Evolutionary conservation across 2,797 vertebrate species (phyloP).

Genomic region (Limosa lapponica): DNA sequence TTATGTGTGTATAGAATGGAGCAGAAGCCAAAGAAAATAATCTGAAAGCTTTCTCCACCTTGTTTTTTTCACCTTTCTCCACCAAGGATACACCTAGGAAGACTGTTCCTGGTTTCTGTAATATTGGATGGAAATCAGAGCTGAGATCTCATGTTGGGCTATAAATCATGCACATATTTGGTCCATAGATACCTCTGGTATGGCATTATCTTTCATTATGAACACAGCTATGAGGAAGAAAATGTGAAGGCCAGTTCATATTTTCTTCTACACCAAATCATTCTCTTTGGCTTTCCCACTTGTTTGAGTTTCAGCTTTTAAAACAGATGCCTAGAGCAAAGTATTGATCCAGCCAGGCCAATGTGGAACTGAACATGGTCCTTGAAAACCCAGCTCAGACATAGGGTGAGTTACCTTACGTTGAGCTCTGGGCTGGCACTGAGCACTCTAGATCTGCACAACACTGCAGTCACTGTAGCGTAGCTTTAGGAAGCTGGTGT

Average conservation of each 20-base stretch:
- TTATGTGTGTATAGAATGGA: neutral
- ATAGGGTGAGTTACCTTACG: neutral
- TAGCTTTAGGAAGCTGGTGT: neutral
- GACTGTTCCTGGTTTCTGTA: neutral
- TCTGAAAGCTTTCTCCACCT: neutral
- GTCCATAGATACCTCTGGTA: neutral
- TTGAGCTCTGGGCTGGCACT: neutral
- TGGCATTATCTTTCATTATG: neutral
- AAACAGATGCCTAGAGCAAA: neutral
- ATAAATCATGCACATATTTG: neutral
- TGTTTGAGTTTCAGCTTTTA: neutral
- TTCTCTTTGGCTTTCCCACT: neutral
- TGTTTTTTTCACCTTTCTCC: neutral
- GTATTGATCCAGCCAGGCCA: neutral
- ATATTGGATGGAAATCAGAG: neutral
- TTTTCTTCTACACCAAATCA: neutral
- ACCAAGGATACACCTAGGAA: neutral
- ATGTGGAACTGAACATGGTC: neutral
- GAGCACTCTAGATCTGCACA: neutral
- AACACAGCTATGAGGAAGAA: neutral
- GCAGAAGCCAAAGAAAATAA: neutral
- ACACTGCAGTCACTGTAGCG: no score
- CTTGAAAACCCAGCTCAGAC: neutral
- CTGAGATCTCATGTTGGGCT: neutral
- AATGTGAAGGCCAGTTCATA: neutral